phyloP scores from a whole-genome alignment of 2,888 invertebrate genomes.

The Augochlorella aurata region DNA sequence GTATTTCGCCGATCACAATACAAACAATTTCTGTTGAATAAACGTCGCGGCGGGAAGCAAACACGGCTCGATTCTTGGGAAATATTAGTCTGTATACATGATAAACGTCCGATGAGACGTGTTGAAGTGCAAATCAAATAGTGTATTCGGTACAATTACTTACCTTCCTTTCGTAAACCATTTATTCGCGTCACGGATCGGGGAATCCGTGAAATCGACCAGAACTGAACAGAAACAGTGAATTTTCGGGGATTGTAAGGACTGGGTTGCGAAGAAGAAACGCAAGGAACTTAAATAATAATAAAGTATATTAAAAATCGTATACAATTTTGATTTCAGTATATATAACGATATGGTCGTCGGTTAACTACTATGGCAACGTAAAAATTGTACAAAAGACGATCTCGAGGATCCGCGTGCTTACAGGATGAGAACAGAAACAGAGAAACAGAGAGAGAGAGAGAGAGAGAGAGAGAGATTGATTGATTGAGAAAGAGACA shows the following conservation, averaged over 20 bases:
- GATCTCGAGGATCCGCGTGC: constrained; percentile 34
- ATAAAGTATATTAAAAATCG: constrained; percentile 81
- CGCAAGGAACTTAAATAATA: constrained; percentile 76
- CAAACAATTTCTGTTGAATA: constrained; percentile 16
- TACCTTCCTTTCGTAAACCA: constrained; percentile 6
- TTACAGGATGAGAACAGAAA: background rate
- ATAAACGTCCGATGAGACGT: background rate
- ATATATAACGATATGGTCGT: constrained; percentile 65
- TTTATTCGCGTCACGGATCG: background rate
- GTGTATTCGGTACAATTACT: background rate
- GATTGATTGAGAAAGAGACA: background rate
- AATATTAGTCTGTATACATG: background rate
- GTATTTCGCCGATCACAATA: background rate
- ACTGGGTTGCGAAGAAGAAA: constrained; percentile 54
- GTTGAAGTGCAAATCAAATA: constrained; percentile 2
- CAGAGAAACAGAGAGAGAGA: background rate
- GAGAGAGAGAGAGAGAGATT: background rate
- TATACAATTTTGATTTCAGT: constrained; percentile 80
- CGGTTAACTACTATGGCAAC: constrained; percentile 75
- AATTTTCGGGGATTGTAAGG: constrained; percentile 21
- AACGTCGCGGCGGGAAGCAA: background rate
- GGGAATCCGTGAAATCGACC: background rate
- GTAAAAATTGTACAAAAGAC: constrained; percentile 69
- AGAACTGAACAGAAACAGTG: background rate
- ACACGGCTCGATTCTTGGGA: background rate